Percentiles rank a stretch among this genome's conserved stretches.
Conservation (phyloP, 2,888 invertebrate genomes). For the Drosophila robusta region DNA sequence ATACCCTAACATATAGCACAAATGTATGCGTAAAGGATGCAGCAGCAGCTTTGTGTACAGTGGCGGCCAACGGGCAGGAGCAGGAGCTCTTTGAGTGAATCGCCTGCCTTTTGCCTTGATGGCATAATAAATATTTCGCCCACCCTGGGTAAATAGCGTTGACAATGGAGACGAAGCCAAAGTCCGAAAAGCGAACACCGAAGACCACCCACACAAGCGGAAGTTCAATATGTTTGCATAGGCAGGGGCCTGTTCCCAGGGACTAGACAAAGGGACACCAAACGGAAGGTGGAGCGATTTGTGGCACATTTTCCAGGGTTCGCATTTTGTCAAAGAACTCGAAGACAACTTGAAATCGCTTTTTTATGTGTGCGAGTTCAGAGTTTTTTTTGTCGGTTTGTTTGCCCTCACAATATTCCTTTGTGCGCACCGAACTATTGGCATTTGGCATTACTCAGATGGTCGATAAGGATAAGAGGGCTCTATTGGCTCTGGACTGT, state of each 20-base stretch:
- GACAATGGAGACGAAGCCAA: constrained; percentile 62
- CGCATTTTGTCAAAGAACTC: constrained; percentile 43
- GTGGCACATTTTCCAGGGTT: constrained; percentile 49
- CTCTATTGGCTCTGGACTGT: not conserved
- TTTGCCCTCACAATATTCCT: constrained; percentile 32
- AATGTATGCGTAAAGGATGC: constrained; percentile 54
- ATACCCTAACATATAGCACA: constrained; percentile 10
- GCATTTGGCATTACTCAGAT: constrained; percentile 47
- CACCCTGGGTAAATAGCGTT: constrained; percentile 62
- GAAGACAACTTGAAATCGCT: constrained; percentile 47
- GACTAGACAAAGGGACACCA: constrained; percentile 36
- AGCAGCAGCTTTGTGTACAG: constrained; percentile 18
- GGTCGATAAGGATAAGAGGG: constrained; percentile 27
- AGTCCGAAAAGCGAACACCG: constrained; percentile 36
- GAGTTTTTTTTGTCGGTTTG: constrained; percentile 41
- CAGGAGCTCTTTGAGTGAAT: constrained; percentile 51
- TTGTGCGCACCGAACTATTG: constrained; percentile 57
- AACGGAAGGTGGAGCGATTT: constrained; percentile 57
- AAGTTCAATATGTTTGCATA: constrained; percentile 80
- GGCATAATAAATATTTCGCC: constrained; percentile 78
- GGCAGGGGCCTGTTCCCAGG: constrained; percentile 41
- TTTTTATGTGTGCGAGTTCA: constrained; percentile 44
- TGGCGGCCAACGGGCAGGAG: constrained; percentile 30
- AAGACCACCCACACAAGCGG: constrained; percentile 58
- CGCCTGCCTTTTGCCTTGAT: constrained; percentile 72